These are phyloP conservation scores for Orestias chungarensis DNA, from an alignment of 2,797 vertebrate species.

Conservation along the genomic window DNA sequence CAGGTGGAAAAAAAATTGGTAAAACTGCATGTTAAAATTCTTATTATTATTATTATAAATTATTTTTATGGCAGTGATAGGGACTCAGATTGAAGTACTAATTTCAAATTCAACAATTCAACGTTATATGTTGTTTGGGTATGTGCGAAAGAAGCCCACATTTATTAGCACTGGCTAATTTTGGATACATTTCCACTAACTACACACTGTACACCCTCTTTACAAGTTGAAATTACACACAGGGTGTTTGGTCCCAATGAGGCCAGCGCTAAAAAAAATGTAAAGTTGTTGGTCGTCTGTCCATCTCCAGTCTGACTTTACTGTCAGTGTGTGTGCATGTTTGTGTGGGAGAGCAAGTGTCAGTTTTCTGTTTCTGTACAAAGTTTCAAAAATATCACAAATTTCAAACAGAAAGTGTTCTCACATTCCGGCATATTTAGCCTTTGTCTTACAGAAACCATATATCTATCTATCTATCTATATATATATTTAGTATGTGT, in stretches of 20 bases:
- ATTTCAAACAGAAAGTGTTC: neutral
- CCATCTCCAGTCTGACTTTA: neutral
- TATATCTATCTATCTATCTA: too few relatives aligned
- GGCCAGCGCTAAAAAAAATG: neutral
- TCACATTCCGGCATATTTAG: conserved; percentile 2
- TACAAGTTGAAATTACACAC: neutral
- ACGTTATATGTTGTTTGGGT: neutral
- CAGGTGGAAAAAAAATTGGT: neutral
- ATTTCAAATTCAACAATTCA: neutral
- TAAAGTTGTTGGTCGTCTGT: conserved; percentile 1
- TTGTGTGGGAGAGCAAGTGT: neutral
- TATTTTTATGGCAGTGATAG: neutral
- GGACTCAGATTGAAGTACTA: neutral
- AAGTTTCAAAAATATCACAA: conserved; percentile 2
- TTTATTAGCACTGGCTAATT: neutral
- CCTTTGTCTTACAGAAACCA: neutral
- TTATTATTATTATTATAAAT: too few relatives aligned
- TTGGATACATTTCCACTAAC: neutral
- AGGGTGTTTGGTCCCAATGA: neutral
- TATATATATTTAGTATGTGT: too few relatives aligned
- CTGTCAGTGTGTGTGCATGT: neutral
- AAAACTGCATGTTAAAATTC: too few relatives aligned
- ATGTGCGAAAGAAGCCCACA: neutral
- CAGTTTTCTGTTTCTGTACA: neutral
- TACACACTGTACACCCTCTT: neutral